Conservation (phyloP, 2,888 invertebrate genomes). For the Germaria angustata region DNA sequence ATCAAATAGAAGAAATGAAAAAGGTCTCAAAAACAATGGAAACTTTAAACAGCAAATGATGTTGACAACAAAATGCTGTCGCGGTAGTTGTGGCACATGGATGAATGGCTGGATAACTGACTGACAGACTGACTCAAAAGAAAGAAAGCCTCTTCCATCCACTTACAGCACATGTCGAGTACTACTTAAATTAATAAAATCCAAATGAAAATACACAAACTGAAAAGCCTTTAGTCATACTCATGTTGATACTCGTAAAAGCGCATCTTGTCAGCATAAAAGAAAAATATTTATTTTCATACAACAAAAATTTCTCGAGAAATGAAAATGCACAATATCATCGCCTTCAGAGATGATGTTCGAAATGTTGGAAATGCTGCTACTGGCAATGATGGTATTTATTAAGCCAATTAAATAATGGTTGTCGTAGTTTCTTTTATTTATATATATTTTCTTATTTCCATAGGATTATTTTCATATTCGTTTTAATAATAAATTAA, state of each 20-base stretch:
- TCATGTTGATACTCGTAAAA: not conserved
- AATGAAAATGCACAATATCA: conserved; percentile 20
- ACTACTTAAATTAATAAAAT: conserved; percentile 44
- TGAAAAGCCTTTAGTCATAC: conserved; percentile 25
- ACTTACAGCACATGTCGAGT: not conserved
- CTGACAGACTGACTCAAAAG: not conserved
- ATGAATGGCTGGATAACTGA: not conserved
- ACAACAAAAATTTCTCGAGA: conserved; percentile 34
- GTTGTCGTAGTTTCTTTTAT: conserved; percentile 9
- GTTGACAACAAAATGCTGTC: conserved; percentile 38
- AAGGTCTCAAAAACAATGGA: not conserved
- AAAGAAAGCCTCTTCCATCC: not conserved
- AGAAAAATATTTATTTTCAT: conserved; percentile 25
- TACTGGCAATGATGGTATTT: conserved; percentile 45
- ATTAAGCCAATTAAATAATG: conserved; percentile 62
- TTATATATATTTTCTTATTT: conserved; percentile 21
- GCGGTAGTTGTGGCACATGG: not conserved
- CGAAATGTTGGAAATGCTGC: not conserved
- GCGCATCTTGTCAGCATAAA: conserved; percentile 3
- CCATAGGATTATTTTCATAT: not conserved
- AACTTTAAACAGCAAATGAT: too few species aligned
- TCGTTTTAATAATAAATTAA: conserved; percentile 33
- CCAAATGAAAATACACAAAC: conserved; percentile 24
- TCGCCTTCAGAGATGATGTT: not conserved
- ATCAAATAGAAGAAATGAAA: not conserved